Conservation (phyloP, 2,797 vertebrate genomes). For the Rhabdomys pumilio region DNA sequence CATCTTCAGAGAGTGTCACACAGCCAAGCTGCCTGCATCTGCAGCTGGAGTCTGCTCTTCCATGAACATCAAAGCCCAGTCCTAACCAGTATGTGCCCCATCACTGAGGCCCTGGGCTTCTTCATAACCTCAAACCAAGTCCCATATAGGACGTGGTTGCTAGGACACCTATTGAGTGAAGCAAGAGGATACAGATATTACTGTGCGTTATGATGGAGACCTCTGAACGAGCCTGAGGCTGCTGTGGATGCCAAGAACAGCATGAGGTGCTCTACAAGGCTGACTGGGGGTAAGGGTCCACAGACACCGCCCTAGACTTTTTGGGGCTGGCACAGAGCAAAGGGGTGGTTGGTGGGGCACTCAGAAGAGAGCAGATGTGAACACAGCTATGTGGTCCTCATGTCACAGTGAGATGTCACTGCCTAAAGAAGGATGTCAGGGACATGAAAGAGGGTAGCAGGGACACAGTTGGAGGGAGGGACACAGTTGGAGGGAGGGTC, state of each 20-base stretch:
- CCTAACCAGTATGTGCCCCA: accelerated
- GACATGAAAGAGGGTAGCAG: background rate
- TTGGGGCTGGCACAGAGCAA: background rate
- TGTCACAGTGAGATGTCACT: background rate
- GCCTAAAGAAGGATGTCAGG: background rate
- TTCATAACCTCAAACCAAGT: background rate
- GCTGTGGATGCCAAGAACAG: background rate
- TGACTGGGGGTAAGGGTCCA: background rate
- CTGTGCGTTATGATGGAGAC: background rate
- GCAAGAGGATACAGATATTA: background rate
- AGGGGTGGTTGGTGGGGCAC: background rate
- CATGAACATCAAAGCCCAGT: accelerated
- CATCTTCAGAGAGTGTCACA: background rate
- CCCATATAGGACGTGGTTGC: slow-evolving; percentile 37
- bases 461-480: background rate
- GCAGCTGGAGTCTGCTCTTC: accelerated
- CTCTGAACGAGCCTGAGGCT: background rate
- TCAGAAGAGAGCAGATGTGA: background rate
- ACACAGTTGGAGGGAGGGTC: background rate
- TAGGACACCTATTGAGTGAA: background rate
- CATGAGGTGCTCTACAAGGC: background rate
- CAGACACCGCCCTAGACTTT: background rate
- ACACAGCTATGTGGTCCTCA: background rate
- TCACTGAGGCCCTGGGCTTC: background rate
- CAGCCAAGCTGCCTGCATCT: background rate